A percentile compares a stretch with the other conserved stretches of the same genome.
These are phyloP conservation scores for Oxystoma pomonae DNA, from an alignment of 2,888 invertebrate genomes.

Conservation along the genomic window DNA sequence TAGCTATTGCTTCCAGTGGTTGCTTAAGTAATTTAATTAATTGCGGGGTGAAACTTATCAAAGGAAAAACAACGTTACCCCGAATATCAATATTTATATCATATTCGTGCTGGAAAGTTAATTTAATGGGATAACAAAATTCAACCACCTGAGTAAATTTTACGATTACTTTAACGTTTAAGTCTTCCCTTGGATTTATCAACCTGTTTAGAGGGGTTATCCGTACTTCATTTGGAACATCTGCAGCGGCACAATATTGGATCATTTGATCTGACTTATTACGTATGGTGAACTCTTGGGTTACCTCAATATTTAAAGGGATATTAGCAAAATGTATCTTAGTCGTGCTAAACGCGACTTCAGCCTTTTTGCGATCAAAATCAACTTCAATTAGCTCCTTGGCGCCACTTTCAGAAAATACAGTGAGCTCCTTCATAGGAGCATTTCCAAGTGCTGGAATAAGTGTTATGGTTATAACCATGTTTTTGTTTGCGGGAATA, in stretches of 20 bases:
- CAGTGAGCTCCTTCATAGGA: slow-evolving; percentile 34
- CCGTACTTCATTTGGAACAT: slow-evolving; percentile 21
- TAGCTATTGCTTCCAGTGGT: slow-evolving; percentile 38
- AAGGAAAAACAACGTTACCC: slow-evolving; percentile 53
- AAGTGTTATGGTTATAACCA: slow-evolving; percentile 48
- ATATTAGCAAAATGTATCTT: slow-evolving; percentile 38
- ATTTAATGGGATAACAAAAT: slow-evolving; percentile 24
- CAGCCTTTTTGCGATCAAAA: slow-evolving; percentile 16
- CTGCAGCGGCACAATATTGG: slow-evolving; percentile 23
- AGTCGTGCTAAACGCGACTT: slow-evolving; percentile 23
- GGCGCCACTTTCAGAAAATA: slow-evolving; percentile 41
- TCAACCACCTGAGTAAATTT: slow-evolving; percentile 22
- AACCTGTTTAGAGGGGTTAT: slow-evolving; percentile 32
- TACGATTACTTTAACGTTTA: slow-evolving; percentile 30
- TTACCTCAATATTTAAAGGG: slow-evolving; percentile 41
- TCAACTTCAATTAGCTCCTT: slow-evolving; percentile 31
- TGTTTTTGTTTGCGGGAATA: slow-evolving; percentile 51
- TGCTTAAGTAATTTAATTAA: slow-evolving; percentile 51
- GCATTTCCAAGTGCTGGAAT: slow-evolving; percentile 30
- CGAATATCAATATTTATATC: slow-evolving; percentile 46
- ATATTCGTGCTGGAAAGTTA: slow-evolving; percentile 36
- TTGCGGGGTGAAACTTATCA: slow-evolving; percentile 50
- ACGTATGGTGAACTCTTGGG: slow-evolving; percentile 25
- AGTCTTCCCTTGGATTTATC: slow-evolving; percentile 29
- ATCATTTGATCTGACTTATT: slow-evolving; percentile 30